Evolutionary conservation across 1,140 invertebrate species (phyloP).

Genomic region (Procambarus clarkii): DNA sequence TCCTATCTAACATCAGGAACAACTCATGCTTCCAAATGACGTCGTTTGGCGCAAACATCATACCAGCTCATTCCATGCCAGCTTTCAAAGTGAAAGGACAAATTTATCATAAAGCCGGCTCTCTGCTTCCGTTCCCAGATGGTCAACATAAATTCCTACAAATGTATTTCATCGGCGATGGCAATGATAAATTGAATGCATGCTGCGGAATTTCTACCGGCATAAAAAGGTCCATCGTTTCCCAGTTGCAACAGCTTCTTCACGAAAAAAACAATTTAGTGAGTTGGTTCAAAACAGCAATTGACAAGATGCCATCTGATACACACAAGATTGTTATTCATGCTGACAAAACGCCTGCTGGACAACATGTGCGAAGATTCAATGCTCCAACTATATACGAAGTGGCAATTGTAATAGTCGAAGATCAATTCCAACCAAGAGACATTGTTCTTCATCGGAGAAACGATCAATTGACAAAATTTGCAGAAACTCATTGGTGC

Average conservation of each 20-base stretch:
- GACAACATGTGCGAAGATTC: conserved; percentile 72
- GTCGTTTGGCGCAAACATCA: neutral
- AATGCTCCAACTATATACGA: conserved; percentile 56
- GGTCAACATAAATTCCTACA: conserved; percentile 7
- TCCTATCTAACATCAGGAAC: conserved; percentile 8
- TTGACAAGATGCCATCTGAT: conserved; percentile 19
- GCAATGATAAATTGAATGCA: neutral
- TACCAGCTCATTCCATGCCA: neutral
- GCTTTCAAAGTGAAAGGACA: conserved; percentile 34
- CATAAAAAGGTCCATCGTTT: neutral
- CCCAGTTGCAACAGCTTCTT: neutral
- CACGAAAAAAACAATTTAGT: conserved; percentile 4
- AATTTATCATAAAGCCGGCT: conserved; percentile 15
- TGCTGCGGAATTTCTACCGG: neutral
- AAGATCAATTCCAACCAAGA: conserved; percentile 18
- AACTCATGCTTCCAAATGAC: conserved; percentile 3
- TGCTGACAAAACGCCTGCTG: conserved; percentile 71
- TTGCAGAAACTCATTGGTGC: conserved; percentile 66
- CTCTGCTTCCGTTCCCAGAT: neutral
- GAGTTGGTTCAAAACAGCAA: neutral
- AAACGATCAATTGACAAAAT: conserved; percentile 62
- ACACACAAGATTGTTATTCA: conserved; percentile 56
- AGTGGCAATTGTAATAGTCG: conserved; percentile 64
- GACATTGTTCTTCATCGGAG: conserved; percentile 72
- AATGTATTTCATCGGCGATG: conserved; percentile 22